These are phyloP conservation scores for Pyralis farinalis DNA, from an alignment of 2,888 invertebrate species.

Conservation along the genomic window DNA sequence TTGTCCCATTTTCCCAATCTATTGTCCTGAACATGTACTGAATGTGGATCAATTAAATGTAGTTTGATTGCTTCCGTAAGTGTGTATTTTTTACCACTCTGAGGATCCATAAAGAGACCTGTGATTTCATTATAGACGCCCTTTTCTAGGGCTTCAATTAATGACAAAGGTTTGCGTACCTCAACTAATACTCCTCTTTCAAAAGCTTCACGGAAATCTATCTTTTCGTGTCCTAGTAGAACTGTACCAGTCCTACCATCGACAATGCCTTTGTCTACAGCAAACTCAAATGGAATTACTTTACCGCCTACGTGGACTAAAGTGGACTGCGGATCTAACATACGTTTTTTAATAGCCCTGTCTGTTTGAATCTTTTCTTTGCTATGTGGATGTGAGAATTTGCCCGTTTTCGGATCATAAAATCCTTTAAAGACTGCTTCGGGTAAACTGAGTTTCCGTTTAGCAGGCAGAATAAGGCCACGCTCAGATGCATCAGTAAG, in stretches of 20 bases:
- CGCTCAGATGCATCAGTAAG: slow-evolving; percentile 92
- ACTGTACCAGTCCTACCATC: slow-evolving; percentile 88
- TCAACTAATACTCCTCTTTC: slow-evolving; percentile 91
- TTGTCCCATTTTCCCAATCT: slow-evolving; percentile 88
- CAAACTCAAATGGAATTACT: slow-evolving; percentile 90
- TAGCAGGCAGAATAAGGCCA: slow-evolving; percentile 90
- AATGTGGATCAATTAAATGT: slow-evolving; percentile 91
- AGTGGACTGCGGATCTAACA: slow-evolving; percentile 92
- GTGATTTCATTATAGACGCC: slow-evolving; percentile 89
- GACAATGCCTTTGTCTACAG: slow-evolving; percentile 88
- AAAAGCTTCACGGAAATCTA: slow-evolving; percentile 92
- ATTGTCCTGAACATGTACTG: slow-evolving; percentile 90
- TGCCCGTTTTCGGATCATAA: slow-evolving; percentile 91
- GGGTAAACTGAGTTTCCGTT: slow-evolving; percentile 90
- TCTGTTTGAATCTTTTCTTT: slow-evolving; percentile 90
- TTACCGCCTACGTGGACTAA: slow-evolving; percentile 91
- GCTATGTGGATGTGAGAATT: slow-evolving; percentile 90
- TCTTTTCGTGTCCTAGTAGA: slow-evolving; percentile 80
- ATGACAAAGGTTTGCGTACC: slow-evolving; percentile 88
- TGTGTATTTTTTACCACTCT: slow-evolving; percentile 88
- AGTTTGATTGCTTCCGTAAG: slow-evolving; percentile 91
- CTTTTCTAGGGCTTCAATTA: slow-evolving; percentile 91
- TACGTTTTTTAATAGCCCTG: slow-evolving; percentile 91
- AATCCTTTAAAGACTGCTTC: slow-evolving; percentile 96
- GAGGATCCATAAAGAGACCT: slow-evolving; percentile 92